Percentiles rank a stretch among this genome's conserved stretches.
These are phyloP conservation scores for Brachirus orientalis DNA, from an alignment of 2,113 vertebrate species.

Conservation along the genomic window DNA sequence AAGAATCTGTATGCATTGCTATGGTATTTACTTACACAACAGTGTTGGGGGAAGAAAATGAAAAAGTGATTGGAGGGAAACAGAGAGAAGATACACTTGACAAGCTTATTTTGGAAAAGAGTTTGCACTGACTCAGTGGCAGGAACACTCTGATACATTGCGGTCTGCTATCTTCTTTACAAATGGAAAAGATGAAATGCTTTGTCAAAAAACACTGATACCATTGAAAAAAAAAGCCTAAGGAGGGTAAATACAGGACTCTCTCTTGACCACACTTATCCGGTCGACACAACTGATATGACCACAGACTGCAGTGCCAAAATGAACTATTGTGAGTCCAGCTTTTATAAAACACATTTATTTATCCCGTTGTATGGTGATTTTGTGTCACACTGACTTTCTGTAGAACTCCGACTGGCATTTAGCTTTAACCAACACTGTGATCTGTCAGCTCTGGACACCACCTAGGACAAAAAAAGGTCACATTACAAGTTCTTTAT, in stretches of 20 bases:
- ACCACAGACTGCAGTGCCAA: conserved; percentile 34
- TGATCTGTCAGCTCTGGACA: conserved; percentile 14
- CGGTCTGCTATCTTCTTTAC: conserved; percentile 43
- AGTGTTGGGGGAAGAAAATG: neutral
- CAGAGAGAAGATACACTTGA: conserved; percentile 22
- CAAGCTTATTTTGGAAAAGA: conserved; percentile 40
- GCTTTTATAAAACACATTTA: conserved; percentile 50
- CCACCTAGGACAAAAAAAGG: neutral
- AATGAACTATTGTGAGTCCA: conserved; percentile 53
- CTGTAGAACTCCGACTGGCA: conserved; percentile 1
- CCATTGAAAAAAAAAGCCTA: conserved; percentile 26
- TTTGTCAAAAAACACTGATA: conserved; percentile 44
- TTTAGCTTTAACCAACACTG: conserved; percentile 22
- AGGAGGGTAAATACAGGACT: conserved; percentile 12
- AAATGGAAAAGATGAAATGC: conserved; percentile 48
- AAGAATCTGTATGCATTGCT: conserved; percentile 36
- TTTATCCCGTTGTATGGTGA: conserved; percentile 16
- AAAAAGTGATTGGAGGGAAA: neutral
- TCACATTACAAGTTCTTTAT: conserved; percentile 3
- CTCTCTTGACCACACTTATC: conserved; percentile 53
- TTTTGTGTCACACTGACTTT: conserved; percentile 17
- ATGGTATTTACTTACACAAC: conserved; percentile 53
- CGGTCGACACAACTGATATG: conserved; percentile 26
- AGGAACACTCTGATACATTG: conserved; percentile 24
- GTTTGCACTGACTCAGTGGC: conserved; percentile 21